Evolutionary conservation across 1,140 invertebrate genomes (phyloP), one percentile per base, ranked within the genome.

Genomic region (Aethina tumida): DNA sequence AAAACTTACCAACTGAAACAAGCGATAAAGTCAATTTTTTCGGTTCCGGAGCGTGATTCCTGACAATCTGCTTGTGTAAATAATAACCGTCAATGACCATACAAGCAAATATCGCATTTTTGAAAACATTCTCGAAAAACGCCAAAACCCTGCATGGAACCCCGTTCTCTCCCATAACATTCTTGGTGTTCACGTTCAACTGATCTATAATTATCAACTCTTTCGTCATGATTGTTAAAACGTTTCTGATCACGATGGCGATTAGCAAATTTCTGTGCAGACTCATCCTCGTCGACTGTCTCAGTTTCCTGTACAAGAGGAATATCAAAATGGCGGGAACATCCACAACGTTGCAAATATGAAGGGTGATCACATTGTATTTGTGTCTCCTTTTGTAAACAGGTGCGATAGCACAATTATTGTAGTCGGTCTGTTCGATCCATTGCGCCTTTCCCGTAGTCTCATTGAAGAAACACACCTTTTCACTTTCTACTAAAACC

Each of bases 71-170:
- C 7, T 70, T 59, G 39, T 77, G 73, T 4, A 75, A 52, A 46
- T 73, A 73, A 15, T 72, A 56, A 1, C 68, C 73, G 45, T 74
- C 71, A 0, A 71, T 53, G n/a, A 75, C 45, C 74, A 77, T 75
- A 44, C 68, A 73, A 0, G 69, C 60, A 47, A 71, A 77, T 2
- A 73, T 69, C 0, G 64, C 59, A 44, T 70, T 69, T 3, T 58
- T 65, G 0, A 67, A 62, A 0, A 64, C 32, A 14, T 66, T 64
- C 34, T 73, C 67, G 0, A 66, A 45, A 13, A 68, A 58, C 1
- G 69, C 62, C n/a, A 75, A 49, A 2, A 66, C 24, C 13, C 65
- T 62, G 36, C 74, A 77, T 2, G 13, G 60, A 4, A 50, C 49
- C 0, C 60, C 52, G 41, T 75, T 68, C 0, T 50, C 39, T 1